phyloP scores from a whole-genome alignment of 2,888 invertebrate species.

The Nymphalis urticae region DNA sequence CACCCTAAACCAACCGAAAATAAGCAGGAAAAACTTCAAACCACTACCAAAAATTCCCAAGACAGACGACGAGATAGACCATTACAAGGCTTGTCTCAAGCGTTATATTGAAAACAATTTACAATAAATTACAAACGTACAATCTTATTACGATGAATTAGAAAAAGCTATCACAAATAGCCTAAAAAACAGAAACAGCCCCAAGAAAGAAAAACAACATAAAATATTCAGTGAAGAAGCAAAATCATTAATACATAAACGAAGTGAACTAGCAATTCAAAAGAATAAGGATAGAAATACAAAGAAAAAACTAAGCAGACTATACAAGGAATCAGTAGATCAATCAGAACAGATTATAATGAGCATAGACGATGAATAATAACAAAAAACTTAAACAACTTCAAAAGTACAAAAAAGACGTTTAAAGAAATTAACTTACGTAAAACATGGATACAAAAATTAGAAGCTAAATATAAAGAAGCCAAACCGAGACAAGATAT shows the following conservation, averaged over 20 bases:
- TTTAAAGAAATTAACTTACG: not conserved
- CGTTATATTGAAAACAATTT: not conserved
- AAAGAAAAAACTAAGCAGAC: not conserved
- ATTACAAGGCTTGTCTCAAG: not conserved
- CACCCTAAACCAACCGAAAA: conserved; percentile 10
- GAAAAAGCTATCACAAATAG: conserved; percentile 8
- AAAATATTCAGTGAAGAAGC: conserved; percentile 26
- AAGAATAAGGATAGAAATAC: no score
- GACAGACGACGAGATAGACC: not conserved
- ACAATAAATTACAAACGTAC: not conserved
- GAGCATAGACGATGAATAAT: not conserved
- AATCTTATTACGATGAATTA: not conserved
- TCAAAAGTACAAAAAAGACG: not conserved
- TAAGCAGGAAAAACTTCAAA: conserved; percentile 21
- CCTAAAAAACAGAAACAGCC: no score
- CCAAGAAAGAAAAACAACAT: conserved; percentile 6
- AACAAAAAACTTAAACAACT: not conserved
- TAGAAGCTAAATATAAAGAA: no score
- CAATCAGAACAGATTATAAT: not conserved
- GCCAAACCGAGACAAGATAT: no score
- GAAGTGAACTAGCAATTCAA: not conserved
- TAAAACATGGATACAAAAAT: not conserved
- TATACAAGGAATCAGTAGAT: not conserved
- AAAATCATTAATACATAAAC: conserved; percentile 19
- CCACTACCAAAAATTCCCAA: conserved; percentile 1